phyloP scores from a whole-genome alignment of 2,797 vertebrate genomes.

The Dallia pectoralis region DNA sequence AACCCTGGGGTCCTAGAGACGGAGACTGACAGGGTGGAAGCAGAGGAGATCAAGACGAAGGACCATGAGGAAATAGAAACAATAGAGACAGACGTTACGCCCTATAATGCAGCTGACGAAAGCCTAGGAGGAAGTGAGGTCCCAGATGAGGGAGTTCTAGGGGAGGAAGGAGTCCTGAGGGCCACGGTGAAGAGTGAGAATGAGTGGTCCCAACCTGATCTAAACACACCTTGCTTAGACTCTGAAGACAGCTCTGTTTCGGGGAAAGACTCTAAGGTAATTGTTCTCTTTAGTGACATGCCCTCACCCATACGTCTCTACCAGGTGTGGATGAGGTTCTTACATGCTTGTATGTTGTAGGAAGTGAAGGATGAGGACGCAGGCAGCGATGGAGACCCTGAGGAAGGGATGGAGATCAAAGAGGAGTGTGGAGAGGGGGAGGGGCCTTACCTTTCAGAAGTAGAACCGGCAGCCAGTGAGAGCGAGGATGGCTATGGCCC shows the following conservation, averaged over 20 bases:
- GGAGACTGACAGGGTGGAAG: constrained; percentile 51
- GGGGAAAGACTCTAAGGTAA: constrained; percentile 77
- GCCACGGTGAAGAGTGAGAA: constrained; percentile 68
- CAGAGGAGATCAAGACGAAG: constrained; percentile 30
- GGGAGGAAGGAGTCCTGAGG: constrained; percentile 53
- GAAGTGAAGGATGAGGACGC: constrained; percentile 95
- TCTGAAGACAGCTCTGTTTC: constrained; percentile 81
- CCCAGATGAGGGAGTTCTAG: constrained; percentile 43
- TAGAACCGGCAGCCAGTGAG: constrained; percentile 93
- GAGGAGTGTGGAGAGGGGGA: constrained; percentile 89
- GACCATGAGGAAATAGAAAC: background rate
- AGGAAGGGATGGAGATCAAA: constrained; percentile 90
- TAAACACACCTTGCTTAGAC: constrained; percentile 73
- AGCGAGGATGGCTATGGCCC: constrained; percentile 97
- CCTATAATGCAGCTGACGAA: constrained; percentile 49
- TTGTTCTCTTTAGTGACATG: background rate
- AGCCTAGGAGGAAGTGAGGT: constrained; percentile 44
- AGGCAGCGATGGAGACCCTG: constrained; percentile 82
- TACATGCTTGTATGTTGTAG: constrained; percentile 40
- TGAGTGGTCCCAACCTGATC: constrained; percentile 74
- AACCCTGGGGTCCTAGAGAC: constrained; percentile 18
- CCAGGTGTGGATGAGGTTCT: constrained; percentile 6
- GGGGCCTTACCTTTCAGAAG: constrained; percentile 91
- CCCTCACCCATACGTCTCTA: constrained; percentile 8
- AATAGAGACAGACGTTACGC: constrained; percentile 35